These are phyloP conservation scores for Trogon surrucura DNA, from an alignment of 2,113 vertebrate species.

Conservation along the genomic window DNA sequence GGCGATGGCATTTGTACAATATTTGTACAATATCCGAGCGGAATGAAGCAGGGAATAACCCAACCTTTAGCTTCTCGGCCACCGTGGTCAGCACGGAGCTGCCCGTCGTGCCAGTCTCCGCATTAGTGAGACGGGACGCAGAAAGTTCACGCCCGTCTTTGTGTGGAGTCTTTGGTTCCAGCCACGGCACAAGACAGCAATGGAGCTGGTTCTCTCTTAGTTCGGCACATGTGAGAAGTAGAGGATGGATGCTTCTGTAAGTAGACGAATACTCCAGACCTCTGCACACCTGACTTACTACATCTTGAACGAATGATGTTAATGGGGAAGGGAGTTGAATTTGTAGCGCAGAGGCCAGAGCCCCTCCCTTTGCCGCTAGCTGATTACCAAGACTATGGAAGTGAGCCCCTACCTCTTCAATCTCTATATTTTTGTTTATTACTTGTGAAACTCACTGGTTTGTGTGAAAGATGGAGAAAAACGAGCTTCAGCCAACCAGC, in stretches of 20 bases:
- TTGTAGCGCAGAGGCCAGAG: background rate
- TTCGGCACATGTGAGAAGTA: background rate
- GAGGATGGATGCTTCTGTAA: background rate
- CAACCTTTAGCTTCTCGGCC: background rate
- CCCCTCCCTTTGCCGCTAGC: background rate
- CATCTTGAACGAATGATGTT: fast-evolving
- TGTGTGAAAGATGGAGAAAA: background rate
- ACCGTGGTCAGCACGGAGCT: background rate
- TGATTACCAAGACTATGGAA: background rate
- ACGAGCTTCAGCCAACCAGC: background rate
- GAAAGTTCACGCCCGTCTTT: background rate
- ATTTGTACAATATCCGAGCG: constrained; percentile 10
- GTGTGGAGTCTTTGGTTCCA: background rate
- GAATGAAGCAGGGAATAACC: background rate
- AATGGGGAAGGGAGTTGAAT: background rate
- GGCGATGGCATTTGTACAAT: constrained; percentile 42
- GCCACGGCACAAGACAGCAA: background rate
- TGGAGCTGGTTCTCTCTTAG: background rate
- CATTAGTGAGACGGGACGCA: background rate
- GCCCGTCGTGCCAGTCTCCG: background rate
- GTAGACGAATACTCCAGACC: background rate
- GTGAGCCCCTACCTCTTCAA: background rate
- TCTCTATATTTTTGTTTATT: background rate
- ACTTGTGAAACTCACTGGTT: background rate
- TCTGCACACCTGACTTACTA: background rate